Percentiles rank a stretch among this genome's conserved stretches.
Conservation (phyloP, 2,888 invertebrate species). For the Amphipoea oculea region DNA sequence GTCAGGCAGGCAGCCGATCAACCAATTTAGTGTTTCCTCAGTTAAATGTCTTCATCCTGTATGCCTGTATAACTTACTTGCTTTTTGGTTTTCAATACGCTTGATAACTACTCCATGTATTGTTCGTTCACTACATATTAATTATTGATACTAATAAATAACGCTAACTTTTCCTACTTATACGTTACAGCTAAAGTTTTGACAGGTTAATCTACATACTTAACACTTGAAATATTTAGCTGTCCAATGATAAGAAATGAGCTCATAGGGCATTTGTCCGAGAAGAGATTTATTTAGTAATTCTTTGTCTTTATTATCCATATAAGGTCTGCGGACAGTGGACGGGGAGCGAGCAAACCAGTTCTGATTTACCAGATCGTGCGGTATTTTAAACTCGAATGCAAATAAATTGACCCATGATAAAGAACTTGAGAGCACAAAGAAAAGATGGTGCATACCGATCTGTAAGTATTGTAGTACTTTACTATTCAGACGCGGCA, state of each 20-base stretch:
- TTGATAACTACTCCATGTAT: neutral
- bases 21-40: slow-evolving; percentile 34
- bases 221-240: neutral
- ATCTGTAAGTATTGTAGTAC: slow-evolving; percentile 51
- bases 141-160: neutral
- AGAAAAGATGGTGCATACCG: slow-evolving; percentile 72
- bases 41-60: slow-evolving; percentile 49
- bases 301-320: slow-evolving; percentile 77
- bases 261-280: slow-evolving; percentile 38
- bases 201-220: neutral
- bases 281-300: slow-evolving; percentile 61
- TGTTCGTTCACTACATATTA: neutral
- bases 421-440: slow-evolving; percentile 84
- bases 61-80: slow-evolving; percentile 1
- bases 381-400: slow-evolving; percentile 87
- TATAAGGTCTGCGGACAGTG: slow-evolving; percentile 71
- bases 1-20: slow-evolving; percentile 18
- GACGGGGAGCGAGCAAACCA: slow-evolving; percentile 83
- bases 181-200: neutral
- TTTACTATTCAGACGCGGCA: slow-evolving; percentile 50
- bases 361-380: slow-evolving; percentile 89
- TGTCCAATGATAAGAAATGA: slow-evolving; percentile 19
- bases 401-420: slow-evolving; percentile 86
- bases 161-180: neutral
- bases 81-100: slow-evolving; percentile 7